These are phyloP conservation scores for Fragum sueziense DNA, from an alignment of 2,888 invertebrate genomes.

Conservation along the genomic window DNA sequence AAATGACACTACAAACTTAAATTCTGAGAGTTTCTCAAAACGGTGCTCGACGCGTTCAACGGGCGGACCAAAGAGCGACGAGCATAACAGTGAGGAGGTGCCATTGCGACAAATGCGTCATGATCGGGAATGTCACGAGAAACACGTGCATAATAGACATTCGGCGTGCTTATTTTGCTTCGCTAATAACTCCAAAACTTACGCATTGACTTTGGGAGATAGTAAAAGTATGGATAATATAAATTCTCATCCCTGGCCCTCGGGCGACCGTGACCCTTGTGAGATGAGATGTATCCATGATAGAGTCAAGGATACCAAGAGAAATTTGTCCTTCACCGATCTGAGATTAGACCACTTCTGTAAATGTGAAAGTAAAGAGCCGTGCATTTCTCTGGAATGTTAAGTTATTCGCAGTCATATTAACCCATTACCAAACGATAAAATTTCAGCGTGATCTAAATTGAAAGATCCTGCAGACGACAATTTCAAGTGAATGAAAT, in stretches of 20 bases:
- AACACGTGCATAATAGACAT: conserved; percentile 25
- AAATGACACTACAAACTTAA: background rate
- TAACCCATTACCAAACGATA: too few relatives aligned
- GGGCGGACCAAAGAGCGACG: background rate
- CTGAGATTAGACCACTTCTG: conserved; percentile 2
- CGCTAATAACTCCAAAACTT: conserved; percentile 33
- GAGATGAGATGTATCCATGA: background rate
- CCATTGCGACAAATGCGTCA: background rate
- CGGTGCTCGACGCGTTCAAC: background rate
- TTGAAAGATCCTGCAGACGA: too few relatives aligned
- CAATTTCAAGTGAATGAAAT: too few relatives aligned
- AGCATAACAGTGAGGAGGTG: background rate
- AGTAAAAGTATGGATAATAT: conserved; percentile 17
- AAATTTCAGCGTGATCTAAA: too few relatives aligned
- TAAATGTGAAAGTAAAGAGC: conserved; percentile 13
- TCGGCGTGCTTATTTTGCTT: conserved; percentile 50
- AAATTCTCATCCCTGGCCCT: background rate
- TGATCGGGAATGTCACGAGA: background rate
- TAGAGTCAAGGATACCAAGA: background rate
- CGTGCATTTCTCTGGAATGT: conserved; percentile 8
- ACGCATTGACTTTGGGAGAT: conserved; percentile 11
- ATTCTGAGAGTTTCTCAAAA: background rate
- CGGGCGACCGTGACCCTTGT: background rate
- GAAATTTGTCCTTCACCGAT: conserved; percentile 12
- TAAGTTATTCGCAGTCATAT: background rate